Evolutionary conservation across 2,888 invertebrate species (phyloP).

Genomic region (Ypsolopha sequella): DNA sequence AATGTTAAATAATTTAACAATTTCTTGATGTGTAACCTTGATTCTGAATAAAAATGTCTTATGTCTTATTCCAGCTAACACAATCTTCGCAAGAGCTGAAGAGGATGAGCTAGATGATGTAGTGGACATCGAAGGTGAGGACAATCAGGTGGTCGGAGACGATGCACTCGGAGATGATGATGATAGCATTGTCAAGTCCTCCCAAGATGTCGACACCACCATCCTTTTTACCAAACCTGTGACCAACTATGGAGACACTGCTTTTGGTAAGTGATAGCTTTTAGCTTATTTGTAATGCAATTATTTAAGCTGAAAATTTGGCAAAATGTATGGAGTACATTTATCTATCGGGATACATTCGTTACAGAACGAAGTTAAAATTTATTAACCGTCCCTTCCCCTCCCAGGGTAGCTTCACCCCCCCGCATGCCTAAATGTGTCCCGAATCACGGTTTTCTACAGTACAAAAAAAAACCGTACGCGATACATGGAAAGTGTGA

Average conservation of each 20-base stretch:
- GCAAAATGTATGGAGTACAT: no score
- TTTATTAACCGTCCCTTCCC: no score
- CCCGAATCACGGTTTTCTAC: no score
- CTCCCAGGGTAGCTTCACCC: no score
- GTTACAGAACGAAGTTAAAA: no score
- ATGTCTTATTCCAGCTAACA: slow-evolving; percentile 39
- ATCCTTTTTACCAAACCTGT: slow-evolving; percentile 90
- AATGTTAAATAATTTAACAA: no score
- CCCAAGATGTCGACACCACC: slow-evolving; percentile 92
- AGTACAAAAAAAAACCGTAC: no score
- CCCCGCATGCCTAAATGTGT: no score
- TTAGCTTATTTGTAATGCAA: neutral
- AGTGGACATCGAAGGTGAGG: slow-evolving; percentile 76
- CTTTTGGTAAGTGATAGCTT: slow-evolving; percentile 72
- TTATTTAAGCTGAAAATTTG: no score
- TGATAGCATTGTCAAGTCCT: slow-evolving; percentile 74
- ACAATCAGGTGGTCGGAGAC: slow-evolving; percentile 73
- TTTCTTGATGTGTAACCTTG: no score
- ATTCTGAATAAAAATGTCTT: neutral
- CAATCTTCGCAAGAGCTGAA: slow-evolving; percentile 69
- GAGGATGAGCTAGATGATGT: slow-evolving; percentile 80
- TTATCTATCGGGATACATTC: no score
- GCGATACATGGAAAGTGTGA: no score
- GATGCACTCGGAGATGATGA: slow-evolving; percentile 75
- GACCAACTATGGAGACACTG: slow-evolving; percentile 69